A percentile compares a stretch with the other conserved stretches of the same genome.
These are phyloP conservation scores for Muntiacus reevesi DNA, from an alignment of 2,113 vertebrate genomes.

Conservation along the genomic window DNA sequence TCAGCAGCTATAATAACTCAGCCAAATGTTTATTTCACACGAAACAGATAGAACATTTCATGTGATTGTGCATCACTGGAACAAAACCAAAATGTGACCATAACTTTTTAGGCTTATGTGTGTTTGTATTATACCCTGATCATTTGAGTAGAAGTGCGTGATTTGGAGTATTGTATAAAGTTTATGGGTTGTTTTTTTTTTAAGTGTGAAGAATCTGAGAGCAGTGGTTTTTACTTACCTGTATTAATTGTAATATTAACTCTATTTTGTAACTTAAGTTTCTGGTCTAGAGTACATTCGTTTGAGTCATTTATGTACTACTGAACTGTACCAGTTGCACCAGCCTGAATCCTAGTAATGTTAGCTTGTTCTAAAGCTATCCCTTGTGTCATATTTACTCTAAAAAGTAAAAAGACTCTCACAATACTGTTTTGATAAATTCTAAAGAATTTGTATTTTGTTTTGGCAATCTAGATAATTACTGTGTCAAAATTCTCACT, in stretches of 20 bases:
- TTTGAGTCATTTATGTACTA: conserved; percentile 83
- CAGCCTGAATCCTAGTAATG: conserved; percentile 79
- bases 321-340: conserved; percentile 87
- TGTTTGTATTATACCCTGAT: conserved; percentile 67
- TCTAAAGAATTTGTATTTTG: conserved; percentile 53
- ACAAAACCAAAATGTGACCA: conserved; percentile 84
- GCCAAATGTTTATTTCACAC: conserved; percentile 70
- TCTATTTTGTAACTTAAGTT: conserved; percentile 84
- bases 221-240: conserved; percentile 71
- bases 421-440: conserved; percentile 49
- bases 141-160: conserved; percentile 67
- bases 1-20: conserved; percentile 63
- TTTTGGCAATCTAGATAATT: neutral
- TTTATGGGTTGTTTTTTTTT: conserved; percentile 59
- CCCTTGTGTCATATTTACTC: conserved; percentile 73
- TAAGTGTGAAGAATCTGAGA: conserved; percentile 70
- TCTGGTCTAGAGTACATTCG: conserved; percentile 73
- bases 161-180: conserved; percentile 72
- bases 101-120: conserved; percentile 59
- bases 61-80: conserved; percentile 80
- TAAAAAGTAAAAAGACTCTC: conserved; percentile 77
- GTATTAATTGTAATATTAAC: conserved; percentile 74
- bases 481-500: neutral
- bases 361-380: conserved; percentile 91
- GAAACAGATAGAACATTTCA: conserved; percentile 72